Evolutionary conservation across 2,113 vertebrate species (phyloP).

Genomic region (Malurus melanocephalus): DNA sequence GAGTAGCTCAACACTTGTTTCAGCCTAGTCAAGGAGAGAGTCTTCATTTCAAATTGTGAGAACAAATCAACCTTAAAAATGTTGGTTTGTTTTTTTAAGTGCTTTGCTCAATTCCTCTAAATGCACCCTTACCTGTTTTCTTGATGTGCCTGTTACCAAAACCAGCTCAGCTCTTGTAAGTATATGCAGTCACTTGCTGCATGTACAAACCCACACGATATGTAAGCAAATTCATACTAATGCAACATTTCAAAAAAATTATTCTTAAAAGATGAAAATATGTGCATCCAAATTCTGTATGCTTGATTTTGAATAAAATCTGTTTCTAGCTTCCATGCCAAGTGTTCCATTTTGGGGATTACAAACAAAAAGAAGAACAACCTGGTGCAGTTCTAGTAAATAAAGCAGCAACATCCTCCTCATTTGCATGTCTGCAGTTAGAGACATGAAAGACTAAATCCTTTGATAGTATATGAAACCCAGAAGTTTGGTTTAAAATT

Average conservation of each 20-base stretch:
- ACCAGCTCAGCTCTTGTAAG: not conserved
- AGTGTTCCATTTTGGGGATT: not conserved
- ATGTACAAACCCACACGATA: not conserved
- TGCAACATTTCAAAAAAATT: not conserved
- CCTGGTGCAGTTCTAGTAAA: not conserved
- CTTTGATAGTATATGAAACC: not conserved
- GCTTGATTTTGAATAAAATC: not conserved
- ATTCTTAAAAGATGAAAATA: not conserved
- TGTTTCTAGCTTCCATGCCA: not conserved
- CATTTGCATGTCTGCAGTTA: not conserved
- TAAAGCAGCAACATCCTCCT: not conserved
- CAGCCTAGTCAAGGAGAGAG: not conserved
- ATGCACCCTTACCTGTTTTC: not conserved
- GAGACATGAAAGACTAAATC: not conserved
- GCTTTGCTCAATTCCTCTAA: not conserved
- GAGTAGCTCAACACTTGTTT: not conserved
- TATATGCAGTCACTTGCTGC: not conserved
- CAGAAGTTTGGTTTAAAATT: not conserved
- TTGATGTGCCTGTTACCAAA: not conserved
- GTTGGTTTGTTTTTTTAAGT: not conserved
- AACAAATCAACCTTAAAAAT: not conserved
- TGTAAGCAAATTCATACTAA: not conserved
- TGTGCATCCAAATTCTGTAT: not conserved
- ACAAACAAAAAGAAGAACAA: constrained; percentile 17
- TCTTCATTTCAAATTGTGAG: not conserved